Conservation (phyloP, 2,797 vertebrate species). For the Steatocranus sp. region DNA sequence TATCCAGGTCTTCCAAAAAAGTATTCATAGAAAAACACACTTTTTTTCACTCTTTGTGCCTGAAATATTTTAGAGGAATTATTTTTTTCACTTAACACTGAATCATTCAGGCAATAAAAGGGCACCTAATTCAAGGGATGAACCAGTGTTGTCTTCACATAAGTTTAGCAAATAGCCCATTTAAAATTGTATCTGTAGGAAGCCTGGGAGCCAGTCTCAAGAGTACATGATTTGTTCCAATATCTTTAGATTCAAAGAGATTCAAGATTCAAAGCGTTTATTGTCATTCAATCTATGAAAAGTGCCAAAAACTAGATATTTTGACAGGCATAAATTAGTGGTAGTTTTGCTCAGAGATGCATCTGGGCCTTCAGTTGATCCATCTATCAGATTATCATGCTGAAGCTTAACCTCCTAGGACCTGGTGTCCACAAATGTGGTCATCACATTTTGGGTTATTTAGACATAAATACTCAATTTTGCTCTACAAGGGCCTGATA, state of each 20-base stretch:
- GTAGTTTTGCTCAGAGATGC: background rate
- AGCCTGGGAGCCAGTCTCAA: background rate
- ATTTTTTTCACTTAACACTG: background rate
- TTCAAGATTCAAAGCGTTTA: fast-evolving
- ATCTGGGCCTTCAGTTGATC: background rate
- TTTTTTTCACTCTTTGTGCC: background rate
- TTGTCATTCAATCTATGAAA: background rate
- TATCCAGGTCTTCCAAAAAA: background rate
- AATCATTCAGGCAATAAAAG: background rate
- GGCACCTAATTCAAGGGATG: background rate
- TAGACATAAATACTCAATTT: background rate
- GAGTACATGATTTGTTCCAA: background rate
- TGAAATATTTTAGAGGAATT: background rate
- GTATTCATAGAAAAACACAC: background rate
- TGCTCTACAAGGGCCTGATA: background rate
- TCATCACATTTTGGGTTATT: background rate
- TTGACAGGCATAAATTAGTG: background rate
- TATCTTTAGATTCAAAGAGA: background rate
- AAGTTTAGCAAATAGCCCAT: fast-evolving
- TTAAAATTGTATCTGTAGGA: background rate
- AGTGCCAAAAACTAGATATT: background rate
- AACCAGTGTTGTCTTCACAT: background rate
- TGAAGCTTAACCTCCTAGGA: background rate
- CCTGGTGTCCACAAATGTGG: background rate
- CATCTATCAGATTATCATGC: background rate